phyloP scores from a whole-genome alignment of 2,797 vertebrate genomes.

The Aeoliscus strigatus region DNA sequence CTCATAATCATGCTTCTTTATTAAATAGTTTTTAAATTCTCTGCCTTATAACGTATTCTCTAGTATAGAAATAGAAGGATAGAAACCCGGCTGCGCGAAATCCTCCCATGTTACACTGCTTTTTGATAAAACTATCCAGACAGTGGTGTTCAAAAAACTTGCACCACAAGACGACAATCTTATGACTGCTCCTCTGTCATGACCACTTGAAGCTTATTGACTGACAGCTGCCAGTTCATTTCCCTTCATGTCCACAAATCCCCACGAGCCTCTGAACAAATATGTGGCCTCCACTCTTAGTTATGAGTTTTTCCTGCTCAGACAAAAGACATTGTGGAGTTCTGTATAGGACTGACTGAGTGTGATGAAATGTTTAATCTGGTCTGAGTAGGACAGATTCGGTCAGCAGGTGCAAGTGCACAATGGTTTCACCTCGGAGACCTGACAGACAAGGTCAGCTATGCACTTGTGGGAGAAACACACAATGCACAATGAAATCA shows the following conservation, averaged over 20 bases:
- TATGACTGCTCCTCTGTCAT: constrained; percentile 3
- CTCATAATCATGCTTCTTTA: no score
- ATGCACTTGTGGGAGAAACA: constrained; percentile 32
- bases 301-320: constrained; percentile 40
- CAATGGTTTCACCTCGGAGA: constrained; percentile 57
- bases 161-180: background rate
- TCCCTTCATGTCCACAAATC: constrained; percentile 23
- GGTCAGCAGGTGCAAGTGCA: constrained; percentile 36
- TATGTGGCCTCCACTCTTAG: constrained; percentile 27
- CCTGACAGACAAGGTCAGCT: constrained; percentile 49
- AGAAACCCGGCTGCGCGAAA: no score
- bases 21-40: no score
- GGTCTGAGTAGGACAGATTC: background rate
- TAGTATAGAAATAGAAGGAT: no score
- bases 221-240: constrained; percentile 36
- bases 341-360: constrained; percentile 6
- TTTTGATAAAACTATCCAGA: no score
- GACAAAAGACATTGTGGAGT: constrained; percentile 48
- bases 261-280: constrained; percentile 31
- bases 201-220: constrained; percentile 19
- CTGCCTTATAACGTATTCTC: no score
- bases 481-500: constrained; percentile 10
- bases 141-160: no score
- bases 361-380: constrained; percentile 52
- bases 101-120: no score